Conservation (phyloP, 1,140 invertebrate genomes). For the Drosophila carrolli region DNA sequence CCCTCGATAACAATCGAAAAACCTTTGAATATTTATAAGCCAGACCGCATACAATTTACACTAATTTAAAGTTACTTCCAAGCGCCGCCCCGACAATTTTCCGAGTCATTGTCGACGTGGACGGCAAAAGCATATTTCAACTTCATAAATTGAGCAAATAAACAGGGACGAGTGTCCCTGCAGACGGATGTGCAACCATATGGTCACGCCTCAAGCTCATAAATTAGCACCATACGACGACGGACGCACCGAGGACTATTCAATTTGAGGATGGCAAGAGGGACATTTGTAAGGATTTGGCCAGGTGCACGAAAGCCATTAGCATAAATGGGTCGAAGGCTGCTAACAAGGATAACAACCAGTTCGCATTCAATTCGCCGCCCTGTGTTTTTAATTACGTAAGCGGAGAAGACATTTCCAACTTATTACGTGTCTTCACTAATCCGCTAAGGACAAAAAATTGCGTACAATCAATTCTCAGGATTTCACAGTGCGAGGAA, state of each 20-base stretch:
- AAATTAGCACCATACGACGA: conserved; percentile 50
- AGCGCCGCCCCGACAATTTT: conserved; percentile 38
- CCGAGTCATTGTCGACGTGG: conserved; percentile 53
- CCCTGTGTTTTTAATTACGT: conserved; percentile 44
- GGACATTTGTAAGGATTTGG: conserved; percentile 52
- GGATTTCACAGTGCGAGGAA: conserved; percentile 27
- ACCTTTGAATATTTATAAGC: conserved; percentile 72
- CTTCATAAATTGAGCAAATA: conserved; percentile 50
- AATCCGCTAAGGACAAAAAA: conserved; percentile 69
- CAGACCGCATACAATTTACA: conserved; percentile 50
- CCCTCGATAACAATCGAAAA: conserved; percentile 8
- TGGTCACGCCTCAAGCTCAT: conserved; percentile 73
- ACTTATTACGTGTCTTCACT: conserved; percentile 62
- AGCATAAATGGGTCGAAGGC: conserved; percentile 47
- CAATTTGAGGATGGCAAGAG: conserved; percentile 31
- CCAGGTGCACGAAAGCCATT: conserved; percentile 50
- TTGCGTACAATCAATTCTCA: conserved; percentile 70
- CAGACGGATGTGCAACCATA: conserved; percentile 53
- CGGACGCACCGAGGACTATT: conserved; percentile 36
- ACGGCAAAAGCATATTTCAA: conserved; percentile 40
- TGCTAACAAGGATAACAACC: conserved; percentile 35
- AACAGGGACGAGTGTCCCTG: conserved; percentile 20
- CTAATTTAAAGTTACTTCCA: conserved; percentile 59
- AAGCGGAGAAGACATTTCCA: conserved; percentile 50
- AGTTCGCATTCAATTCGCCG: conserved; percentile 1